Base-by-base conservation (phyloP, 2,797 vertebrate genomes). In the Synanceia verrucosa region DNA sequence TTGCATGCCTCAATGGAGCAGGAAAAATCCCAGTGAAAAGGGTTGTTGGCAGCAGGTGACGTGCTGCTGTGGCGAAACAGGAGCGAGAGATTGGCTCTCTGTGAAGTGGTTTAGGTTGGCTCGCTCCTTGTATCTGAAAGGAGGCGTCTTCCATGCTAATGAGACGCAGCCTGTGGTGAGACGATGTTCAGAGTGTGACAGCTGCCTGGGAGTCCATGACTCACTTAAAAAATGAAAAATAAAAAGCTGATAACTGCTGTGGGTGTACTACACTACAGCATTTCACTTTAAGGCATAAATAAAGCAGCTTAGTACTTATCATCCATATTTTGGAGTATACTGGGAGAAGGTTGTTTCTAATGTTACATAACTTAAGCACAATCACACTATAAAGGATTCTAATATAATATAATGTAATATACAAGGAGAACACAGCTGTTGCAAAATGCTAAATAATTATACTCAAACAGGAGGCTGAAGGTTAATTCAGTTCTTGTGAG, bases 121-220 rank as follows among this genome's bases (percentile, higher is more conserved):
- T 69, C 6, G 34, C 62, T 69, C 51, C 26, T 23, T 24, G 23
- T 31, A 48, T 74, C 59, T 61, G 23, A 66, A 61, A 72, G 47
- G 57, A 84, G 81, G 47, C 37, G 72, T 77, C 76, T 55, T 67
- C 79, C 63, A 82, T 80, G 81, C 58, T 83, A 85, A 86, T 82
- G 77, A 86, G 70, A 64, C 34, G 3, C 24, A n/a, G 65, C 76
- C 68, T 5, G 33, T 18, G 56, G 73, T 53, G 73, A 79, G 57
- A 39, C 9, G 23, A 26, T 65, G 73, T 52, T 69, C 60, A 24
- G 47, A 28, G 70, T 33, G 70, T 46, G 79, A 67, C 69, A 63
- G 77, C 73, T 72, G 80, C 65, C 75, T 51, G 58, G 44, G 71
- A 76, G 62, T 61, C 41, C 5, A 1, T 43, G 66, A 79, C 39